A percentile compares a stretch with the other conserved stretches of the same genome.
Conservation (phyloP, 2,888 invertebrate genomes). For the Heliconius ismenius region DNA sequence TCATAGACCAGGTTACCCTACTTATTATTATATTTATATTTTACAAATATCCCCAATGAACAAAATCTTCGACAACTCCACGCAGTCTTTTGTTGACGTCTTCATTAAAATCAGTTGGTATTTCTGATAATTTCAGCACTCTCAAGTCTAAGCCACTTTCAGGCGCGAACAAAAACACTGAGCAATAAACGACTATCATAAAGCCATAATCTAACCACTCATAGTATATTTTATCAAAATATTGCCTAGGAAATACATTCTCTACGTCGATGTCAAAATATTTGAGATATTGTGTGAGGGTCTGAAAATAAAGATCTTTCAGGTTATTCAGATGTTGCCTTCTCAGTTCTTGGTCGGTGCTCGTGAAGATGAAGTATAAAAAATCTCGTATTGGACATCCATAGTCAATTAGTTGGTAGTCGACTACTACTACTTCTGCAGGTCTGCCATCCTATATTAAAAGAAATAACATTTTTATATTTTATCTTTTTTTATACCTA, state of each 20-base stretch:
- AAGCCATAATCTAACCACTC: constrained; percentile 57
- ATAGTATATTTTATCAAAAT: constrained; percentile 54
- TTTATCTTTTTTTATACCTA: too few species aligned
- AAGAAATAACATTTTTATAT: constrained; percentile 28
- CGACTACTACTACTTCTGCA: constrained; percentile 50
- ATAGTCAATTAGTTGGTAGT: constrained; percentile 56
- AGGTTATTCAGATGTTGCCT: constrained; percentile 51
- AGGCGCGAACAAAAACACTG: constrained; percentile 53
- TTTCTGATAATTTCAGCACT: constrained; percentile 41
- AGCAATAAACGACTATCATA: constrained; percentile 46
- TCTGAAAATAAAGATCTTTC: constrained; percentile 54
- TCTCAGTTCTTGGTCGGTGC: constrained; percentile 56
- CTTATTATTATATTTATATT: neutral
- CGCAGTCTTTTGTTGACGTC: constrained; percentile 49
- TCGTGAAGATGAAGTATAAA: constrained; percentile 53
- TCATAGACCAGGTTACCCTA: too few species aligned
- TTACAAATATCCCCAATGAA: constrained; percentile 44
- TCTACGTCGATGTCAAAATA: constrained; percentile 54
- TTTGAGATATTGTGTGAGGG: constrained; percentile 50
- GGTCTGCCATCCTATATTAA: constrained; percentile 49
- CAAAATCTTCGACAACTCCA: constrained; percentile 52
- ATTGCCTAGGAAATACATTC: constrained; percentile 50
- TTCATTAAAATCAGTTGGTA: constrained; percentile 48
- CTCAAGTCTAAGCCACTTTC: constrained; percentile 52
- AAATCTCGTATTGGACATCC: constrained; percentile 58